phyloP scores from a whole-genome alignment of 2,797 vertebrate species.

The Argentina silus region DNA sequence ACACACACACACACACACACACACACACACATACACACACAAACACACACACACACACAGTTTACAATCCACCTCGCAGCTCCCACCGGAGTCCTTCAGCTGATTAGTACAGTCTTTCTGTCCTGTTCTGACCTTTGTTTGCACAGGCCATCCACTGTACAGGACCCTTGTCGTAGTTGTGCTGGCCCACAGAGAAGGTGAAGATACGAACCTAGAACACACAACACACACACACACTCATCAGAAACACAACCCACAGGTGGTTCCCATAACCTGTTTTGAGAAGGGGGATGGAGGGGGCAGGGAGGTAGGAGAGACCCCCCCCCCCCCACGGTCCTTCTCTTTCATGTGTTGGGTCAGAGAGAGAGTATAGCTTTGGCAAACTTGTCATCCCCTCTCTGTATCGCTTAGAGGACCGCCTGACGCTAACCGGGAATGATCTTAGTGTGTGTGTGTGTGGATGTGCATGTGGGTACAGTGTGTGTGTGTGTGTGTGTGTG shows the following conservation, averaged over 20 bases:
- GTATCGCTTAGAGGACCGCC: neutral
- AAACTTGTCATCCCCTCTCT: neutral
- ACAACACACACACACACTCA: neutral
- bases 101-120: too few relatives aligned
- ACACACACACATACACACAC: too few relatives aligned
- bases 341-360: neutral
- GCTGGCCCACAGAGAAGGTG: constrained; percentile 98
- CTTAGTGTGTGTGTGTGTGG: neutral
- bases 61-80: too few relatives aligned
- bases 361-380: neutral
- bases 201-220: constrained; percentile 91
- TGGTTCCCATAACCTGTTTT: constrained; percentile 2
- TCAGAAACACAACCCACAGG: neutral
- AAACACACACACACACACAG: too few relatives aligned
- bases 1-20: too few relatives aligned
- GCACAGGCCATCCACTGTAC: constrained; percentile 99
- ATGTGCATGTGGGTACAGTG: neutral
- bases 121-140: constrained; percentile 88
- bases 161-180: constrained; percentile 98
- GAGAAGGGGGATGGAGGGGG: neutral
- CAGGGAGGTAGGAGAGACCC: neutral
- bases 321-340: neutral
- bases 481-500: neutral
- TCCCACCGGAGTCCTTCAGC: too few relatives aligned
- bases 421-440: constrained; percentile 12